Percentiles rank a stretch among this genome's conserved stretches.
Evolutionary conservation across 2,797 vertebrate genomes (phyloP).

Genomic region (Odontamblyopus lacepedii): DNA sequence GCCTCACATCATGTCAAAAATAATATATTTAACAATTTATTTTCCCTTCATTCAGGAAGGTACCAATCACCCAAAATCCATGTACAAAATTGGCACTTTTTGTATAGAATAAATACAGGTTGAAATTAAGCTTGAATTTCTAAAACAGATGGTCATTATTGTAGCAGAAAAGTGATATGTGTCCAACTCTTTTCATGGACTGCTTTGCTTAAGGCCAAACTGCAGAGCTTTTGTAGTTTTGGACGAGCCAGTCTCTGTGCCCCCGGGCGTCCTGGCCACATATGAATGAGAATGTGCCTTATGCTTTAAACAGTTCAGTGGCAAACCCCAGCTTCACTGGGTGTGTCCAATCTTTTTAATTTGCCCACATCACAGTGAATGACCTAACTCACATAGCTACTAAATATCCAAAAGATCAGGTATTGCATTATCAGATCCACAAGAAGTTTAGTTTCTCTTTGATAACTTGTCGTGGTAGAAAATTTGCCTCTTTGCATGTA

Average conservation of each 20-base stretch:
- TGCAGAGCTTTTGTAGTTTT: conserved; percentile 47
- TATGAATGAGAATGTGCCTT: conserved; percentile 36
- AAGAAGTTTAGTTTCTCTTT: background rate
- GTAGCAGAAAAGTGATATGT: conserved; percentile 21
- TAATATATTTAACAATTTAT: background rate
- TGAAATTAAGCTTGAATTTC: conserved; percentile 16
- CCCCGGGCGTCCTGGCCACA: conserved; percentile 38
- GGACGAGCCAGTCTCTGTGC: conserved; percentile 36
- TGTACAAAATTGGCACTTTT: conserved; percentile 83
- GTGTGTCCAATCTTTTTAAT: conserved; percentile 26
- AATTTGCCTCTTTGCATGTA: no score
- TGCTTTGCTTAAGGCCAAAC: conserved; percentile 41
- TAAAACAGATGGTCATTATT: conserved; percentile 36
- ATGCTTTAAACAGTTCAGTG: conserved; percentile 11
- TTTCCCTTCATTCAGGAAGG: background rate
- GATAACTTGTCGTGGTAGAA: no score
- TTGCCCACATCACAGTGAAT: conserved; percentile 8
- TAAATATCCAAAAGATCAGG: background rate
- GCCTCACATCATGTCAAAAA: background rate
- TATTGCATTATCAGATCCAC: background rate
- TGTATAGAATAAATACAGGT: conserved; percentile 7
- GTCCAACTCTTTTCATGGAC: conserved; percentile 24
- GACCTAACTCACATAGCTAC: background rate
- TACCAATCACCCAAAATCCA: conserved; percentile 73
- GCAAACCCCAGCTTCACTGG: conserved; percentile 15